phyloP scores from a whole-genome alignment of 2,888 invertebrate species.

The Caenorhabditis macrosperma region DNA sequence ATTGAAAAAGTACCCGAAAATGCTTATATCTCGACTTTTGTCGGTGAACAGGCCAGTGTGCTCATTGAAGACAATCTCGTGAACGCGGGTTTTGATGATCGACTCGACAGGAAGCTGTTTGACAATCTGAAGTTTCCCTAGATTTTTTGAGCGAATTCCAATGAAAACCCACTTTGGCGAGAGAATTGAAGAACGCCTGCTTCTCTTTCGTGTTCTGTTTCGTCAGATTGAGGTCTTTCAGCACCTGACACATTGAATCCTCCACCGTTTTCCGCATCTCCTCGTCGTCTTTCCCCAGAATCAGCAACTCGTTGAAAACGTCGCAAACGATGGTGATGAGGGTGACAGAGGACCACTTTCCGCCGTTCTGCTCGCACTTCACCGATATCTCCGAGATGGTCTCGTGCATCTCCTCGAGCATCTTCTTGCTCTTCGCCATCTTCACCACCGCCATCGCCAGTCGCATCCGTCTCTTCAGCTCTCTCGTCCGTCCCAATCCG shows the following conservation, averaged over 20 bases:
- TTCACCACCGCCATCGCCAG: conserved; percentile 39
- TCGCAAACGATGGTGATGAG: conserved; percentile 41
- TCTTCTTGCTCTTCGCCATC: conserved; percentile 31
- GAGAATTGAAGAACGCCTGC: conserved; percentile 48
- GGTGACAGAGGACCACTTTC: conserved; percentile 32
- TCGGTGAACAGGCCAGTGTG: conserved; percentile 33
- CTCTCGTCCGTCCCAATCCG: conserved; percentile 7
- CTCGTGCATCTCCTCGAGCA: conserved; percentile 18
- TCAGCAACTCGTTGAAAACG: conserved; percentile 40
- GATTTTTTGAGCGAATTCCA: neutral
- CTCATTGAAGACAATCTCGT: conserved; percentile 48
- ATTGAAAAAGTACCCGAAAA: conserved; percentile 20
- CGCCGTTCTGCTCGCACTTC: conserved; percentile 32
- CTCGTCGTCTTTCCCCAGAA: conserved; percentile 37
- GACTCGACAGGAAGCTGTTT: conserved; percentile 44
- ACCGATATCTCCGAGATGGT: conserved; percentile 24
- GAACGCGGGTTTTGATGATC: conserved; percentile 31
- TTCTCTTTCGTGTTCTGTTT: conserved; percentile 49
- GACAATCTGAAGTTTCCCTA: conserved; percentile 31
- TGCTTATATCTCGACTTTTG: conserved; percentile 22
- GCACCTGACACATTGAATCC: conserved; percentile 27
- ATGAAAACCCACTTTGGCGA: conserved; percentile 22
- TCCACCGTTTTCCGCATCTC: conserved; percentile 17
- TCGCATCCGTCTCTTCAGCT: conserved; percentile 31
- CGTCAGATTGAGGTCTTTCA: conserved; percentile 33